phyloP scores from a whole-genome alignment of 2,797 vertebrate genomes.

The Neosalanx taihuensis region DNA sequence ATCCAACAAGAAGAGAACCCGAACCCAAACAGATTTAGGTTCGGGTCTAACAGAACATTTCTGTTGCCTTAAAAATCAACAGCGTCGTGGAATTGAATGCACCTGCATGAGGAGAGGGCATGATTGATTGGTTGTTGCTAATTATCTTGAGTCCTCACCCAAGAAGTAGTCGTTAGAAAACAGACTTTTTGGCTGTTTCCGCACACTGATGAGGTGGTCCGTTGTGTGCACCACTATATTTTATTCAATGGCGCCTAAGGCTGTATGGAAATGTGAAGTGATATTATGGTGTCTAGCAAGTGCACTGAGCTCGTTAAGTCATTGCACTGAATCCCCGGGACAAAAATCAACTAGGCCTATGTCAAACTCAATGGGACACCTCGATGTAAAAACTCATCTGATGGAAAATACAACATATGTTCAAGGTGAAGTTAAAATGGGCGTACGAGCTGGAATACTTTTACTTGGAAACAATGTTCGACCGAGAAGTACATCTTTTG shows the following conservation, averaged over 20 bases:
- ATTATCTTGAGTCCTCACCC: background rate
- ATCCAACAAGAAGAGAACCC: too few relatives aligned
- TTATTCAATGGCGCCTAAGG: conserved; percentile 55
- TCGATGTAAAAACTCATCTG: background rate
- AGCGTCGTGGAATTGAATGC: too few relatives aligned
- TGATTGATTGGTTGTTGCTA: background rate
- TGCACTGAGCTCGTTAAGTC: conserved; percentile 35
- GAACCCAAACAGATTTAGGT: too few relatives aligned
- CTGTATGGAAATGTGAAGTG: background rate
- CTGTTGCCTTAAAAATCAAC: too few relatives aligned
- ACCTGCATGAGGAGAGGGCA: too few relatives aligned
- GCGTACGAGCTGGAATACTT: conserved; percentile 49
- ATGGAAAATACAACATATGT: conserved; percentile 6
- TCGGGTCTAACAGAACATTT: too few relatives aligned
- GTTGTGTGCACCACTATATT: conserved; percentile 17
- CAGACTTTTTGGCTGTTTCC: background rate
- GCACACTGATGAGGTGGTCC: conserved; percentile 20
- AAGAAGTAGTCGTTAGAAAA: too few relatives aligned
- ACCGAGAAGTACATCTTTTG: background rate
- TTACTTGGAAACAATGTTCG: conserved; percentile 43
- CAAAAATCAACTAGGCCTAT: background rate
- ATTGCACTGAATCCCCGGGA: conserved; percentile 30
- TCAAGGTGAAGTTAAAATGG: conserved; percentile 1
- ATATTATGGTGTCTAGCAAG: conserved; percentile 44
- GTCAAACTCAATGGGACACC: background rate